A percentile compares a stretch with the other conserved stretches of the same genome.
Conservation (phyloP, 1,140 invertebrate genomes). For the Lethocerus indicus region DNA sequence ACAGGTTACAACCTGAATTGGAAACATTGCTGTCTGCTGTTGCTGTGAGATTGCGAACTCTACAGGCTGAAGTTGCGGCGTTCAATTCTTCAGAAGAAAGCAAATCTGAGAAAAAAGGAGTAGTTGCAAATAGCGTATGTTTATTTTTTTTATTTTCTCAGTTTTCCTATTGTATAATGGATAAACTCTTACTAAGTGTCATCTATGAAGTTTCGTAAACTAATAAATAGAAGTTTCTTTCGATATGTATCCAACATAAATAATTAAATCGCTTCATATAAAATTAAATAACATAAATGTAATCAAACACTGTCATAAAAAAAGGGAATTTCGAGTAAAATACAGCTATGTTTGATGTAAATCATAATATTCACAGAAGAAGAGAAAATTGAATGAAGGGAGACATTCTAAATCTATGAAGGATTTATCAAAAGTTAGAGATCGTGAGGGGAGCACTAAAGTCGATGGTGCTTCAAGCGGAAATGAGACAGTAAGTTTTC, state of each 20-base stretch:
- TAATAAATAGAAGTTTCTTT: too few relatives aligned
- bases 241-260: too few relatives aligned
- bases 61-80: constrained; percentile 56
- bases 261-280: too few relatives aligned
- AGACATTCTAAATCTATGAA: constrained; percentile 9
- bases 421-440: constrained; percentile 6
- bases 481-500: constrained; percentile 11
- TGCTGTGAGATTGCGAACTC: constrained; percentile 51
- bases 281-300: too few relatives aligned
- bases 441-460: not conserved
- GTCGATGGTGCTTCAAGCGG: constrained; percentile 8
- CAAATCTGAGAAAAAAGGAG: constrained; percentile 27
- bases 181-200: too few relatives aligned
- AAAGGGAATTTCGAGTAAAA: too few relatives aligned
- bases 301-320: too few relatives aligned
- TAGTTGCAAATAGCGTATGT: not conserved
- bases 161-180: too few relatives aligned
- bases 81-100: constrained; percentile 50
- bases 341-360: too few relatives aligned
- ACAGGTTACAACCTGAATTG: constrained; percentile 70
- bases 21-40: constrained; percentile 69
- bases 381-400: constrained; percentile 8
- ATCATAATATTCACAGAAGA: too few relatives aligned
- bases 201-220: too few relatives aligned
- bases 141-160: not conserved